These are phyloP conservation scores for Drosophila bocki DNA, from an alignment of 1,140 invertebrate species.

Conservation along the genomic window DNA sequence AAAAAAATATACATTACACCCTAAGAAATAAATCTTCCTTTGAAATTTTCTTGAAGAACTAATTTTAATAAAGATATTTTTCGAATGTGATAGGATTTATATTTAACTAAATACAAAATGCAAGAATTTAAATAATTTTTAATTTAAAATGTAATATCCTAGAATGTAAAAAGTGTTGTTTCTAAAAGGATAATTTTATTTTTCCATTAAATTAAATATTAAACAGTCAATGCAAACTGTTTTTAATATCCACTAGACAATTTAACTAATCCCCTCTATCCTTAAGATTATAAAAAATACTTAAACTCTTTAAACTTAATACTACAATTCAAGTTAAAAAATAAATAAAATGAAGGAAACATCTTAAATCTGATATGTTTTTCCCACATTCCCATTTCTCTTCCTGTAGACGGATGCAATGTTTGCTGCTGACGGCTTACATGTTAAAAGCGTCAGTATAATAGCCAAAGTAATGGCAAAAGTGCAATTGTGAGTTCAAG, in stretches of 20 bases:
- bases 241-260: too few relatives aligned
- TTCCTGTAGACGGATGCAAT: conserved; percentile 27
- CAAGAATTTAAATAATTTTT: too few relatives aligned
- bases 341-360: too few relatives aligned
- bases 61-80: background rate
- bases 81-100: background rate
- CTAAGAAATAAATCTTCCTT: background rate
- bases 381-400: background rate
- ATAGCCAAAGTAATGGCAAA: conserved; percentile 83
- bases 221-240: too few relatives aligned
- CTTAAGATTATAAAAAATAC: background rate
- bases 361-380: too few relatives aligned
- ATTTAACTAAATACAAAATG: too few relatives aligned
- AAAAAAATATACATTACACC: background rate
- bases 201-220: too few relatives aligned
- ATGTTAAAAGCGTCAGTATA: conserved; percentile 80
- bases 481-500: conserved; percentile 84
- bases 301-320: too few relatives aligned
- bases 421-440: conserved; percentile 63
- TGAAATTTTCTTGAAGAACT: background rate
- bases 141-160: too few relatives aligned
- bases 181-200: too few relatives aligned
- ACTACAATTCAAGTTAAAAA: background rate
- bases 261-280: accelerated
- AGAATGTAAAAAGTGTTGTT: too few relatives aligned